Percentiles rank a stretch among this genome's conserved stretches.
Conservation (phyloP, 1,140 invertebrate species). For the Drosophila repleta region DNA sequence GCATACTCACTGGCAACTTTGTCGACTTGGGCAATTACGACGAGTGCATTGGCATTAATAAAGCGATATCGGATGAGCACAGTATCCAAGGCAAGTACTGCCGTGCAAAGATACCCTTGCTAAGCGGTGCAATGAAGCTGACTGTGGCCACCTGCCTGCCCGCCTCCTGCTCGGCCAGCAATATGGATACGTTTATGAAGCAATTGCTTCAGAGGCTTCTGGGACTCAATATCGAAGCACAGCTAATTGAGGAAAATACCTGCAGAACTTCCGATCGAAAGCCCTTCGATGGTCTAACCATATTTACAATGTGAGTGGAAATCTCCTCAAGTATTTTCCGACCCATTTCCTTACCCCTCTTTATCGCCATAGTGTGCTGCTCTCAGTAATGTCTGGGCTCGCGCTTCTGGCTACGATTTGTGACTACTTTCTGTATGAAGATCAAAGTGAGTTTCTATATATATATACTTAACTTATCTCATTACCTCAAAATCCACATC, state of each 20-base stretch:
- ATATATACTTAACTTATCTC: too few relatives aligned
- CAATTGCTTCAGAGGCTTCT: conserved; percentile 30
- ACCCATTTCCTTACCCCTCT: too few relatives aligned
- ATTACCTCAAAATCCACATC: too few relatives aligned
- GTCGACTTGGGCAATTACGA: conserved; percentile 58
- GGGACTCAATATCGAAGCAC: conserved; percentile 11
- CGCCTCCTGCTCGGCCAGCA: conserved; percentile 36
- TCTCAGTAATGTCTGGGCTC: too few relatives aligned
- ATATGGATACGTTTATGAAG: conserved; percentile 44
- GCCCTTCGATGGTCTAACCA: conserved; percentile 28
- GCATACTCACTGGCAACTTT: conserved; percentile 36
- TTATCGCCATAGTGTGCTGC: too few relatives aligned
- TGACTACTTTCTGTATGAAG: too few relatives aligned
- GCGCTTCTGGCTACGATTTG: too few relatives aligned
- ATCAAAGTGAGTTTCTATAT: too few relatives aligned
- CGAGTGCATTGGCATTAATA: conserved; percentile 42
- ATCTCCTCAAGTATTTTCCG: too few relatives aligned
- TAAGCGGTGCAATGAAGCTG: background rate
- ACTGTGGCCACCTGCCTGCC: conserved; percentile 47
- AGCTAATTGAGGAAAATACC: conserved; percentile 21
- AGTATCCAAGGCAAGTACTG: conserved; percentile 35
- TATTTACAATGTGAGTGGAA: conserved; percentile 8
- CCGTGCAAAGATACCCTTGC: conserved; percentile 9
- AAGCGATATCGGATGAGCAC: conserved; percentile 18
- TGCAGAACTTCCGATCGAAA: conserved; percentile 47